phyloP scores from a whole-genome alignment of 2,113 vertebrate species.

The Xenopus laevis region DNA sequence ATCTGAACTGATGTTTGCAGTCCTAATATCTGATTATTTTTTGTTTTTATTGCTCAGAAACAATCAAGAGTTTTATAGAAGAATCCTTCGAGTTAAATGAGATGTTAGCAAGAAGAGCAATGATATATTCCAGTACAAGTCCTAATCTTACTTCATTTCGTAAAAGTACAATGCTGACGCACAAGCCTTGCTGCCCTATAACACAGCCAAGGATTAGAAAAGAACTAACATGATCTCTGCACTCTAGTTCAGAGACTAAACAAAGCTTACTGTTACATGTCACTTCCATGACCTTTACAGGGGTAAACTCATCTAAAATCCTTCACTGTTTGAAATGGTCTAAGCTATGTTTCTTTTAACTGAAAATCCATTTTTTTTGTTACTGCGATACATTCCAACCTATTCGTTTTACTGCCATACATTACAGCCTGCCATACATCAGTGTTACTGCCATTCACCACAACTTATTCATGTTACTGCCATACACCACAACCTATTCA shows the following conservation, averaged over 20 bases:
- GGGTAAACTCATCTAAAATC: neutral
- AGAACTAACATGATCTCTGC: neutral
- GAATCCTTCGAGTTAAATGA: neutral
- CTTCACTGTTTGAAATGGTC: neutral
- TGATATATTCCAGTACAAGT: neutral
- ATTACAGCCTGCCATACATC: too few species aligned
- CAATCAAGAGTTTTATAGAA: neutral
- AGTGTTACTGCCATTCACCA: too few species aligned
- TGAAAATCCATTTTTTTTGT: too few species aligned
- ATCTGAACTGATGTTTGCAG: neutral
- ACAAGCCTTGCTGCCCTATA: neutral
- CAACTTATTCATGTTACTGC: too few species aligned
- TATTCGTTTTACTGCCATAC: too few species aligned
- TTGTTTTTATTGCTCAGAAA: neutral
- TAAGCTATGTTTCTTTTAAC: neutral
- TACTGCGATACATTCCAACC: too few species aligned
- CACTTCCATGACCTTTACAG: neutral
- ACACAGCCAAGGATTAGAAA: neutral
- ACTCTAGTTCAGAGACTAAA: neutral
- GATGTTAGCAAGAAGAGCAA: neutral
- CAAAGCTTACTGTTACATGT: slow-evolving; percentile 1
- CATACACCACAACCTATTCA: too few species aligned
- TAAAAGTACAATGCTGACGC: neutral
- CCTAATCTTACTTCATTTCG: neutral
- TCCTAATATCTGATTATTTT: neutral